Base-by-base conservation (phyloP, 2,113 vertebrate species). In the Amphiprion percula region DNA sequence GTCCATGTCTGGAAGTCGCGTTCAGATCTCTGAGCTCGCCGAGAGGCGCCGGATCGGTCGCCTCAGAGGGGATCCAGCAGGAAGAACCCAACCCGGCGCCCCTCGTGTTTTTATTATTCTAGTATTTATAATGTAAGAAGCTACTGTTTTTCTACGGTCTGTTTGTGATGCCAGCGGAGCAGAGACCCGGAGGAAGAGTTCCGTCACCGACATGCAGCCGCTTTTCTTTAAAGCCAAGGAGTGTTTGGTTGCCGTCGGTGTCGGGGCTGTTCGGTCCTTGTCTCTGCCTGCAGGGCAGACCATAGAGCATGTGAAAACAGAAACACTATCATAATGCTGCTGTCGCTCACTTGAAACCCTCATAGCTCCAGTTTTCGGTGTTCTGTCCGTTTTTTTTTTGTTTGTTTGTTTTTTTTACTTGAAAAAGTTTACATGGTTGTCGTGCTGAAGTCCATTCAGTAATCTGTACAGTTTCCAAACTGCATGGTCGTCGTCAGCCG, bases 271-370 rank as follows among this genome's bases (percentile, higher is more conserved):
- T 26, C 1, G 26, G 26, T 50, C 0, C 37, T 3, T 19, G 78
- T 82, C 79, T 87, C 79, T 65, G 82, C 10, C 47, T 61, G 82
- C 62, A 52, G 41, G 39, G 28, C 83, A 64, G 86, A 85, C 85
- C 87, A 55, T 84, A 87, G 87, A 87, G 92, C 92, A 93, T 92
- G 92, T 84, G 74, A 74, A 92, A 90, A 90, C 81, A 88, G 79
- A 76, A 67, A 77, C 82, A 72, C 83, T 64, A 61, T 74, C 85
- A 85, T 84, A 28, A 87, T 62, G 88, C 86, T 86, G 87, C 87
- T 76, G 83, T 82, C 82, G 39, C 82, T 89, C 90, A 88, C 85
- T 76, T 77, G 65, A 87, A 83, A 76, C 67, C 33, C 72, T 79
- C 83, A 74, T 79, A 30, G 72, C 70, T 56, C 37, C 10, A 1